Base-by-base conservation (phyloP, 1,140 invertebrate genomes). In the Drosophila ambigua region DNA sequence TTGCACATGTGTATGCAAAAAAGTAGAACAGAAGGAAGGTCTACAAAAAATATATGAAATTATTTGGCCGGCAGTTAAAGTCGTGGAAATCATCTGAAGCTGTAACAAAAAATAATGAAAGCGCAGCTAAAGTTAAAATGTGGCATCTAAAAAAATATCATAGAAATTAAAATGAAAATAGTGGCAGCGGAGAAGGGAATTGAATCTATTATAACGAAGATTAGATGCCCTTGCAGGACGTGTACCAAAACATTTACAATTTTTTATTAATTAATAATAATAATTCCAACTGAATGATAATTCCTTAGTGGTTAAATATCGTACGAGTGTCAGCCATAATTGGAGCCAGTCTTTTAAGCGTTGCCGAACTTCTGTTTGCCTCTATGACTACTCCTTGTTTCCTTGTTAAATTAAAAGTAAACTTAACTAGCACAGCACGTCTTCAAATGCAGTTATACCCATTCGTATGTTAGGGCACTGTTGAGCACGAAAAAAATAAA, bases 1-100 rank as follows among this genome's bases (percentile, higher is more conserved):
- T 75, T 60, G 58, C 68, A 46, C 59, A 81, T 68, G 68, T 75
- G 59, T 49, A 61, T 45, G 59, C 43, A 53, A 11, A 43, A 16
- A 62, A 28, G 5, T 11, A 57, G 15, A 15, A 44, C 6, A 41
- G 46, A 46, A 26, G 11, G 39, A 51, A 26, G 50, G 31, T 4
- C 44, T 43, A 44, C 8, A 35, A 51, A n/a, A 59, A 53, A 59
- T 43, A 53, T 46, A 59, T 50, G 11, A 43, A 24, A 20, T 43
- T 57, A 63, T 45, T 49, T 41, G 45, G 20, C 23, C 49, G 51
- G 45, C 43, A 64, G 54, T 77, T 60, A 59, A 79, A 72, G 24
- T 46, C 62, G 35, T n/a, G n/a, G 62, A 48, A 63, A 54, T 58
- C 50, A 65, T 69, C 65, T 52, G 51, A 62, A 65, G 64, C 52